phyloP scores from a whole-genome alignment of 2,888 invertebrate genomes.

The Oxyteleia sp. region DNA sequence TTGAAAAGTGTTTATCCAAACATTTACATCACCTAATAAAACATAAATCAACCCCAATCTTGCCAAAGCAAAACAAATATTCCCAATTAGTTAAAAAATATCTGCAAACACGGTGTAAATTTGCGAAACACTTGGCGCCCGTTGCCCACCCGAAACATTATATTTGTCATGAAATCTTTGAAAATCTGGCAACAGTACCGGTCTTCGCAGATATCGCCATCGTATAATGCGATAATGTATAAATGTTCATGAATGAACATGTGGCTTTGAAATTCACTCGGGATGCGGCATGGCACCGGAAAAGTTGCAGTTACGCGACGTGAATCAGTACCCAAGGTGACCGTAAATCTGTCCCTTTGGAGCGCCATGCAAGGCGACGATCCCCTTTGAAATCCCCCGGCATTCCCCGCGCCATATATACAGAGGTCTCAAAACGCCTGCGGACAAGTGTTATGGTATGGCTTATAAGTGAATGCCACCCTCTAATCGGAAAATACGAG shows the following conservation, averaged over 20 bases:
- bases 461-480: constrained; percentile 88
- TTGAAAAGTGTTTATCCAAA: too few relatives aligned
- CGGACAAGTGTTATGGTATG: constrained; percentile 87
- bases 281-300: constrained; percentile 71
- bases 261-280: constrained; percentile 79
- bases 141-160: not conserved
- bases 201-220: not conserved
- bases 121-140: too few relatives aligned
- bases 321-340: constrained; percentile 88
- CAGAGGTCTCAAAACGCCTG: constrained; percentile 84
- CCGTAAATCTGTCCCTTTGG: constrained; percentile 86
- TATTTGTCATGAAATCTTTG: not conserved
- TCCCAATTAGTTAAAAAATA: too few relatives aligned
- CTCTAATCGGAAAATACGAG: constrained; percentile 88
- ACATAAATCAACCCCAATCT: too few relatives aligned
- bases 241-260: constrained; percentile 83
- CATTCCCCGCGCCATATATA: constrained; percentile 63
- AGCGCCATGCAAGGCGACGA: constrained; percentile 74
- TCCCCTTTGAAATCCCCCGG: constrained; percentile 65
- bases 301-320: constrained; percentile 78
- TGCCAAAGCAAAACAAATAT: too few relatives aligned
- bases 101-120: too few relatives aligned
- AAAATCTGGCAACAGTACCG: constrained; percentile 13
- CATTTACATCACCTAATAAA: too few relatives aligned
- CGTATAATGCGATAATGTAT: constrained; percentile 64